Base-by-base conservation (phyloP, 30 jellyfish, hydroid and myxozoan genomes). In the Rhopilema esculentum region DNA sequence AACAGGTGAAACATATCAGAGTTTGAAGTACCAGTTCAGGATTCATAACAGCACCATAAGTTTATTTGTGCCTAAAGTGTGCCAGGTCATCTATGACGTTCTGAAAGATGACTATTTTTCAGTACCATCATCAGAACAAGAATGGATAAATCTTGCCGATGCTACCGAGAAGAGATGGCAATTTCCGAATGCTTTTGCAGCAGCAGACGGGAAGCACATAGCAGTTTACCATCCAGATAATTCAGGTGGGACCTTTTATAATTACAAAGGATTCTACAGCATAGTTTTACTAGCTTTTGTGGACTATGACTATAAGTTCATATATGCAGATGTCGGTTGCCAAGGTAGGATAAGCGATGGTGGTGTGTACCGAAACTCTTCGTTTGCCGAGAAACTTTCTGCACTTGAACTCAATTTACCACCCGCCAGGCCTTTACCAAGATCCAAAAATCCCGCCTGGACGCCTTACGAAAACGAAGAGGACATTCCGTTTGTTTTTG, bases 331-430 rank as follows among this genome's bases (percentile, higher is more conserved):
- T 64, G 95, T 86, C 73, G 90, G 95, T 19, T 86, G 90, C 79
- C 84, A 86, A 57, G 95, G 95, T 33, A 77, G 95, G 40, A 86
- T 86, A 40, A 86, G 91, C 22, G 95, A 86, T 75, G 95, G 83
- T 61, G 93, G 93, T 19, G 93, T 68, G 20, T 82, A 82, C 52
- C 30, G 74, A 48, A 32, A 69, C 68, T 65, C 49, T 16, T 29
- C 83, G 19, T 27, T 81, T 21, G 27, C 32, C 72, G 12, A 66
- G 33, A 17, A 24, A 40, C 7, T 83, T 40, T 29, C 62, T n/a
- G 12, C 33, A 25, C 24, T 22, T 16, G 69, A 12, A 4, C 32
- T 67, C 30, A 70, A 83, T 20, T 63, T 83, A 65, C 92, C 88
- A 12, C 28, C 49, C 16, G 65, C 92, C 4, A 57, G 64, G 24